Conservation (phyloP, 2,113 vertebrate genomes). For the Burhinus oedicnemus region DNA sequence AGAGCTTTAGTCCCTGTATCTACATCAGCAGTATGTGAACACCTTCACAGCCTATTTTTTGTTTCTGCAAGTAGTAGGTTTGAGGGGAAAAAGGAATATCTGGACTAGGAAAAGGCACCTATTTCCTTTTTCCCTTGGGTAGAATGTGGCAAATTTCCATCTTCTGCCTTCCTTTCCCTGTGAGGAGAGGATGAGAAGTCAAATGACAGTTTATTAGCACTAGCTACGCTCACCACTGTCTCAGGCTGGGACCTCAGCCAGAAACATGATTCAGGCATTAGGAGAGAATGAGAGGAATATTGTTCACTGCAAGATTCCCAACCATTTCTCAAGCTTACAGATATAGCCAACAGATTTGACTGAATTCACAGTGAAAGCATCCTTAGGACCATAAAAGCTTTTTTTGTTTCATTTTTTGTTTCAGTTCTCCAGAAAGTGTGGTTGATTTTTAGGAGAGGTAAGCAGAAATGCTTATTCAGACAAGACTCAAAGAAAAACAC, state of each 20-base stretch:
- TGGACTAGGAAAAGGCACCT: not conserved
- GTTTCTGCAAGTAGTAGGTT: not conserved
- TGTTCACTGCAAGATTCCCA: not conserved
- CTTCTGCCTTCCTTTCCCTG: not conserved
- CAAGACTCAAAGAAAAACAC: not conserved
- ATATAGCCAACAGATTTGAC: not conserved
- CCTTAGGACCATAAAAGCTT: not conserved
- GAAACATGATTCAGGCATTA: not conserved
- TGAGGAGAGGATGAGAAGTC: not conserved
- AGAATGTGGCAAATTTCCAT: not conserved
- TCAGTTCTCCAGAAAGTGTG: not conserved
- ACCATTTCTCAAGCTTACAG: not conserved
- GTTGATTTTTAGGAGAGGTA: not conserved
- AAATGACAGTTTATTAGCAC: slow-evolving; percentile 1
- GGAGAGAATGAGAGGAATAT: not conserved
- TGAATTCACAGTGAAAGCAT: not conserved
- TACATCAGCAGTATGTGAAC: not conserved
- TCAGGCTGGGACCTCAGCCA: slow-evolving; percentile 1
- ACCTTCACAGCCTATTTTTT: not conserved
- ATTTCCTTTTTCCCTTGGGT: not conserved
- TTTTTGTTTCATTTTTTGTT: not conserved
- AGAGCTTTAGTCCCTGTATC: not conserved
- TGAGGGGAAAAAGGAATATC: not conserved
- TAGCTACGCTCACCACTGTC: not conserved
- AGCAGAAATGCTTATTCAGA: not conserved